Conservation (phyloP, 2,797 vertebrate species). For the Loris lydekkerianus region DNA sequence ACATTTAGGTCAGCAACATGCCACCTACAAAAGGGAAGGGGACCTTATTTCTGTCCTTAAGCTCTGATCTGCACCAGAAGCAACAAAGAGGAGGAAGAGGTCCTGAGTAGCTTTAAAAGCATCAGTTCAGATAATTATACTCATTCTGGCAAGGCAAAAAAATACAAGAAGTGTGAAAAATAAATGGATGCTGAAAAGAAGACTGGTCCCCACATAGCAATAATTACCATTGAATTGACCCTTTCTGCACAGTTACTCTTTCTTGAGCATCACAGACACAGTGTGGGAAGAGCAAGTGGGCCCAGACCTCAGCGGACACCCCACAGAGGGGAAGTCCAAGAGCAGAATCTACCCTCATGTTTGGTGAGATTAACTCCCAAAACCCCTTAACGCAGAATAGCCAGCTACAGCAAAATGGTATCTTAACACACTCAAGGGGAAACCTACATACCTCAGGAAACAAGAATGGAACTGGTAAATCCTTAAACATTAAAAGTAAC, state of each 20-base stretch:
- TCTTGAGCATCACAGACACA: conserved; percentile 81
- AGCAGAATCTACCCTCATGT: neutral
- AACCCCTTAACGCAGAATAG: neutral
- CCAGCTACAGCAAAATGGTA: neutral
- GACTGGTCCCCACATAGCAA: conserved; percentile 68
- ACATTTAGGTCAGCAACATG: conserved; percentile 65
- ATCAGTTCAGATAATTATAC: conserved; percentile 78
- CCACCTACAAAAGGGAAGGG: conserved; percentile 45
- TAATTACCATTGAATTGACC: conserved; percentile 79
- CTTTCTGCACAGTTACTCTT: conserved; percentile 78
- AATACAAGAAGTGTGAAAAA: conserved; percentile 78
- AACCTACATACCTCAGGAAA: neutral
- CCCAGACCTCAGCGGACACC: conserved; percentile 67
- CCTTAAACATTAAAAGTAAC: conserved; percentile 6
- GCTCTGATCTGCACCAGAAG: conserved; percentile 73
- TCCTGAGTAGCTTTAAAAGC: conserved; percentile 79
- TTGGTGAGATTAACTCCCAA: conserved; percentile 34
- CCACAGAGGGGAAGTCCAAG: conserved; percentile 49
- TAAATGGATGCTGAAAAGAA: conserved; percentile 75
- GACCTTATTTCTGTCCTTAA: conserved; percentile 70
- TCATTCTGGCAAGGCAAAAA: conserved; percentile 77
- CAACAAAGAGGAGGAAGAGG: conserved; percentile 76
- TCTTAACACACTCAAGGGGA: neutral
- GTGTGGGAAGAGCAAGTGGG: conserved; percentile 75
- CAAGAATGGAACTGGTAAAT: neutral